Conservation (phyloP, 1,140 invertebrate genomes). For the Drosophila eugracilis region DNA sequence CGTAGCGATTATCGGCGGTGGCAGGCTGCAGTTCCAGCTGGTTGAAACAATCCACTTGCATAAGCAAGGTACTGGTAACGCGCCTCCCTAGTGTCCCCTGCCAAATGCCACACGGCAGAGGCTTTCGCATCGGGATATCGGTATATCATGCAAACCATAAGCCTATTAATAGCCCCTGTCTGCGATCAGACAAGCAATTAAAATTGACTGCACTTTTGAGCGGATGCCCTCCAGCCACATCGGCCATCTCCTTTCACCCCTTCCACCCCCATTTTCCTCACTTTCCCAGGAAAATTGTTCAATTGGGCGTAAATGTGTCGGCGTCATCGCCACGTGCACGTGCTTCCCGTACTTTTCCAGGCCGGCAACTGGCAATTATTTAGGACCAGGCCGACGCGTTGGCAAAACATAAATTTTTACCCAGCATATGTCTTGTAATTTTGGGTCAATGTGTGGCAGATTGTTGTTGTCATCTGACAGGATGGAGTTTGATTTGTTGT, state of each 20-base stretch:
- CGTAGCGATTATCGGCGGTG: slow-evolving; percentile 63
- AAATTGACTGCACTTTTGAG: slow-evolving; percentile 81
- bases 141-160: slow-evolving; percentile 78
- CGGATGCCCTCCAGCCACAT: slow-evolving; percentile 48
- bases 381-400: slow-evolving; percentile 45
- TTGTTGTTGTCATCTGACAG: slow-evolving; percentile 16
- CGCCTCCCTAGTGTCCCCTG: no score
- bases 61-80: slow-evolving; percentile 54
- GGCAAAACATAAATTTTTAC: slow-evolving; percentile 39
- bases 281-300: slow-evolving; percentile 50
- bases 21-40: slow-evolving; percentile 1
- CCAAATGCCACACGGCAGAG: slow-evolving; percentile 53
- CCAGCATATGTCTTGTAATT: slow-evolving; percentile 28
- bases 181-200: slow-evolving; percentile 80
- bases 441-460: slow-evolving; percentile 19
- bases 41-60: slow-evolving; percentile 31
- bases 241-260: neutral
- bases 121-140: slow-evolving; percentile 23
- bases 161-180: slow-evolving; percentile 79
- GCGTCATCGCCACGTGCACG: slow-evolving; percentile 60
- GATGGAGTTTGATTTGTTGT: slow-evolving; percentile 31
- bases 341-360: slow-evolving; percentile 40
- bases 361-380: slow-evolving; percentile 56
- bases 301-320: slow-evolving; percentile 72
- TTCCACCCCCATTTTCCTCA: neutral